A percentile compares a stretch with the other conserved stretches of the same genome.
Evolutionary conservation across 1,140 invertebrate genomes (phyloP).

Genomic region (Diabrotica virgifera): DNA sequence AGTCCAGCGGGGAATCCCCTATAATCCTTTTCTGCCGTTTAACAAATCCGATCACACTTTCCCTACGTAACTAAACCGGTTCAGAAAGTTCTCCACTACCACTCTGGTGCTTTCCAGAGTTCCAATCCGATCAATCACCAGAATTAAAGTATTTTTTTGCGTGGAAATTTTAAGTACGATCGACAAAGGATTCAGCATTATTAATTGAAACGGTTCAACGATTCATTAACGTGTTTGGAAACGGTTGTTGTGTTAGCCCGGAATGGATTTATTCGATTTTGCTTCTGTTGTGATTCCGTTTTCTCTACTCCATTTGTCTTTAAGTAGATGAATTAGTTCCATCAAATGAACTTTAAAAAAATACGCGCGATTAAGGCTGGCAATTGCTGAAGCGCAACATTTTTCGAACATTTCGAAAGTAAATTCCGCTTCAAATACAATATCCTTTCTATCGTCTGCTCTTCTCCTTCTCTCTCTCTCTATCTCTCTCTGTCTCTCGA

Average conservation of each 20-base stretch:
- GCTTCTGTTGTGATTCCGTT: background rate
- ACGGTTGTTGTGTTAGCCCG: conserved; percentile 1
- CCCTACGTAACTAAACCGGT: conserved; percentile 28
- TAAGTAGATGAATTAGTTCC: background rate
- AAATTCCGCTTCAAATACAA: no score
- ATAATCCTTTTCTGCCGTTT: conserved; percentile 37
- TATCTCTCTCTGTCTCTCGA: no score
- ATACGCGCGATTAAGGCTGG: background rate
- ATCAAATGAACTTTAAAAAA: background rate
- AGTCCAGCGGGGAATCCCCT: conserved; percentile 32
- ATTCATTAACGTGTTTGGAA: background rate
- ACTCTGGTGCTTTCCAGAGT: background rate
- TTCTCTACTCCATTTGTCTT: background rate
- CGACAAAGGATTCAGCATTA: background rate
- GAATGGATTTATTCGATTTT: conserved; percentile 3
- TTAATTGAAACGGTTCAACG: background rate
- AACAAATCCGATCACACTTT: conserved; percentile 39
- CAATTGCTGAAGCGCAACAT: no score
- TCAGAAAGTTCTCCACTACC: conserved; percentile 16
- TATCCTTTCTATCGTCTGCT: no score
- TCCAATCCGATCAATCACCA: conserved; percentile 4
- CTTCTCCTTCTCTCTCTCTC: no score
- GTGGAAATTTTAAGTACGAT: conserved; percentile 1
- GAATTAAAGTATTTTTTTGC: conserved; percentile 1
- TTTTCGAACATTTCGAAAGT: no score